phyloP scores from a whole-genome alignment of 2,113 vertebrate species.

The Dicentrarchus labrax region DNA sequence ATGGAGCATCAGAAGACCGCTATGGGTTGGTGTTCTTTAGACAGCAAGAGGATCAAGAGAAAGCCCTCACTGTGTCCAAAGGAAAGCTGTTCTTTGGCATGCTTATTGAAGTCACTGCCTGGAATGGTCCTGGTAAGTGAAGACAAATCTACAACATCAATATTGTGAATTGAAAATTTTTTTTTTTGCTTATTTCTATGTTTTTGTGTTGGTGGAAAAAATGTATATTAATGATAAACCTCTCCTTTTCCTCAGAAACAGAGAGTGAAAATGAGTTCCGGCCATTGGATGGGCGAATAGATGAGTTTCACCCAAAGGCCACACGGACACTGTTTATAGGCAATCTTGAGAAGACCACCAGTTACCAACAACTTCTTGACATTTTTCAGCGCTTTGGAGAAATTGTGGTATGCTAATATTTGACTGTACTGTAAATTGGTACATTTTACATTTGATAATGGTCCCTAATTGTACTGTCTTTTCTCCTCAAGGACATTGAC shows the following conservation, averaged over 20 bases:
- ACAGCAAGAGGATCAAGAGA: conserved; percentile 99
- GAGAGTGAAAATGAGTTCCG: conserved; percentile 99
- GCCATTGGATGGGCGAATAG: conserved; percentile 97
- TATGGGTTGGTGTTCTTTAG: conserved; percentile 98
- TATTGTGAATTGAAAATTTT: too few relatives aligned
- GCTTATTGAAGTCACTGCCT: conserved; percentile 98
- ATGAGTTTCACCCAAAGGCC: conserved; percentile 99
- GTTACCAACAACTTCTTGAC: conserved; percentile 96
- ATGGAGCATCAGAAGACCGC: conserved; percentile 95
- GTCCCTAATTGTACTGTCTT: conserved; percentile 9
- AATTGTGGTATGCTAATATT: conserved; percentile 91
- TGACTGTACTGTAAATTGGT: neutral
- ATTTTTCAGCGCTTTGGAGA: conserved; percentile 98
- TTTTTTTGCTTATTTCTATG: neutral
- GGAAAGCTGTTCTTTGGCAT: conserved; percentile 99
- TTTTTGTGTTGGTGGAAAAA: neutral
- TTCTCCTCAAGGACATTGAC: conserved; percentile 92
- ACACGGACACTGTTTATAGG: conserved; percentile 98
- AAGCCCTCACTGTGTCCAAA: conserved; percentile 95
- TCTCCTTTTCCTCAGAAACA: conserved; percentile 86
- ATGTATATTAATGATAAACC: neutral
- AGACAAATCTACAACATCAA: neutral
- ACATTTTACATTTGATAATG: conserved; percentile 3
- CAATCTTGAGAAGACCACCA: conserved; percentile 98
- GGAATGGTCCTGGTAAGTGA: conserved; percentile 96